Conservation (phyloP, 2,113 vertebrate genomes). For the Oryzias melastigma region DNA sequence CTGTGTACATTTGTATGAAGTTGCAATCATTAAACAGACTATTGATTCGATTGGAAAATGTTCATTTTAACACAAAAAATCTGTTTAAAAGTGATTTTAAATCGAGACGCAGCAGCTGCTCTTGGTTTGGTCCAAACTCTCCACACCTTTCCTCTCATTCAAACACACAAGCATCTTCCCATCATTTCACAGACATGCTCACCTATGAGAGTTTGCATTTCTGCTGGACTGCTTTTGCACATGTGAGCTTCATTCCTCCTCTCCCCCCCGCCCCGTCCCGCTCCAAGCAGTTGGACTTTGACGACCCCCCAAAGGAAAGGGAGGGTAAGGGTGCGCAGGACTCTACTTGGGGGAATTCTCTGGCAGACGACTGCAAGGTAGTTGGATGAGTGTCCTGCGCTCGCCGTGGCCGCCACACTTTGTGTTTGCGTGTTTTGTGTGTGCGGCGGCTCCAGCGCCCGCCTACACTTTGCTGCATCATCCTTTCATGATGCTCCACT, state of each 20-base stretch:
- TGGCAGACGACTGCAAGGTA: slow-evolving; percentile 83
- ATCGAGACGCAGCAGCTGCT: too few relatives aligned
- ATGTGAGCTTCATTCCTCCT: slow-evolving; percentile 73
- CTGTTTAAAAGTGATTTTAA: too few relatives aligned
- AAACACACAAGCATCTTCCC: slow-evolving; percentile 7
- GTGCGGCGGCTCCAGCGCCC: slow-evolving; percentile 49
- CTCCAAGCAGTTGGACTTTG: slow-evolving; percentile 77
- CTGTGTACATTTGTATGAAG: too few relatives aligned
- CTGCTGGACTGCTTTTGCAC: slow-evolving; percentile 58
- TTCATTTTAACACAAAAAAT: too few relatives aligned
- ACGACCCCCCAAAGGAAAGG: slow-evolving; percentile 71
- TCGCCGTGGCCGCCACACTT: slow-evolving; percentile 23
- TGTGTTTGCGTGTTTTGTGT: slow-evolving; percentile 19
- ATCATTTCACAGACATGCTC: slow-evolving; percentile 50
- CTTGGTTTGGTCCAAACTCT: neutral
- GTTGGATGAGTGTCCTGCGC: slow-evolving; percentile 60
- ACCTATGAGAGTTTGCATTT: slow-evolving; percentile 46
- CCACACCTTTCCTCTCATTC: neutral
- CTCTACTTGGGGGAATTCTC: slow-evolving; percentile 78
- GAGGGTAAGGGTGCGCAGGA: slow-evolving; percentile 78
- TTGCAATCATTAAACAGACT: too few relatives aligned
- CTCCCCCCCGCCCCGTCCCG: slow-evolving; percentile 63
- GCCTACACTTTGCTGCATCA: slow-evolving; percentile 35
- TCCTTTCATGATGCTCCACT: slow-evolving; percentile 32
- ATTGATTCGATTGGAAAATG: too few relatives aligned